These are phyloP conservation scores for Xanthorhoe spadicearia DNA, from an alignment of 2,888 invertebrate genomes.

Conservation along the genomic window DNA sequence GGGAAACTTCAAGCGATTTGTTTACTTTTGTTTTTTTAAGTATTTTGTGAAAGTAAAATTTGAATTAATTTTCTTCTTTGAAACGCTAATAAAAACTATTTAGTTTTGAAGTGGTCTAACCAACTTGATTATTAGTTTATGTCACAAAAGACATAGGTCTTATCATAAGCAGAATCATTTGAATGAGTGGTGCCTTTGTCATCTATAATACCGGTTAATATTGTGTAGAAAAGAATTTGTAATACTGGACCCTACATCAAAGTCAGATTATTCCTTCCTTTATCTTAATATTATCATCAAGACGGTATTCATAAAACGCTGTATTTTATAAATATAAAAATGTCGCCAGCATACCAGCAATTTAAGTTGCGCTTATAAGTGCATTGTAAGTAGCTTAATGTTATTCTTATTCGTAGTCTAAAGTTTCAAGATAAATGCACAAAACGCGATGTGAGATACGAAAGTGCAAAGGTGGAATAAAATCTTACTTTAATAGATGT, in stretches of 20 bases:
- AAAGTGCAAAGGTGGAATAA: conserved; percentile 11
- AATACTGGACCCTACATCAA: too few species aligned
- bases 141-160: too few species aligned
- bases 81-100: too few species aligned
- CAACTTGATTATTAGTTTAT: too few species aligned
- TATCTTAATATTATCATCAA: background rate
- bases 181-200: too few species aligned
- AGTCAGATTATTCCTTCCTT: too few species aligned
- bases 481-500: conserved; percentile 14
- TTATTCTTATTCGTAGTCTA: conserved; percentile 33
- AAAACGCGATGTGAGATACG: conserved; percentile 25
- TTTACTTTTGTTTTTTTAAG: background rate
- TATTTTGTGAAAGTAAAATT: too few species aligned
- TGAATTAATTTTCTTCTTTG: background rate
- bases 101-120: too few species aligned
- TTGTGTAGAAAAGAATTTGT: too few species aligned
- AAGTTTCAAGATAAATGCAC: conserved; percentile 33
- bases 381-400: conserved; percentile 27
- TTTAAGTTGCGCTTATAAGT: background rate
- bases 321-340: background rate
- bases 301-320: background rate
- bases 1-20: background rate
- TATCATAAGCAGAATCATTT: too few species aligned
- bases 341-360: background rate
- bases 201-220: too few species aligned